Percentiles rank a stretch among this genome's conserved stretches.
Conservation (phyloP, 2,113 vertebrate species). For the Cephalophus harveyi region DNA sequence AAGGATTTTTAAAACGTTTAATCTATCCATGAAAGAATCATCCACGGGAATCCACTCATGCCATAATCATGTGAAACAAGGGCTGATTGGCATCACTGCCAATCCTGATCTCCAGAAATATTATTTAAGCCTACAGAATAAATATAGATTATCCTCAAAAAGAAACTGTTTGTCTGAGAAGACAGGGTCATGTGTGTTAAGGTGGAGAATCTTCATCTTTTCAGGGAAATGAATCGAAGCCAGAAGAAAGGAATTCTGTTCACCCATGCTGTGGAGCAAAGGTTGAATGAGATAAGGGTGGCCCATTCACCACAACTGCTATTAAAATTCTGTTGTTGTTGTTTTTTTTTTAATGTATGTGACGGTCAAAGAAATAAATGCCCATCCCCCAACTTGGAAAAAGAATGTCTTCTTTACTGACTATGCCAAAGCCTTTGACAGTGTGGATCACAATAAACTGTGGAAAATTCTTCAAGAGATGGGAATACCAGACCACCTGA, state of each 20-base stretch:
- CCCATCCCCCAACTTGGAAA: not conserved
- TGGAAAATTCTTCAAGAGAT: too few relatives aligned
- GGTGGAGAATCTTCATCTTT: not conserved
- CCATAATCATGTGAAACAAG: not conserved
- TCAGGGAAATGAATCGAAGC: not conserved
- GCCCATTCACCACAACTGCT: not conserved
- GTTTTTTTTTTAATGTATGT: not conserved
- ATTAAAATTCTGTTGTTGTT: not conserved
- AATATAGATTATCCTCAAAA: not conserved
- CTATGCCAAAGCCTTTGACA: too few relatives aligned
- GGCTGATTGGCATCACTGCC: not conserved
- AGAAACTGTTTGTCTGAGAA: not conserved
- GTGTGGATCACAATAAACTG: too few relatives aligned
- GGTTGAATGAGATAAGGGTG: not conserved
- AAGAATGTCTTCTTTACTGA: not conserved
- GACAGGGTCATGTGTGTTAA: not conserved
- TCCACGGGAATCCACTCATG: not conserved
- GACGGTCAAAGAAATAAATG: not conserved
- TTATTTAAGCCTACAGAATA: not conserved
- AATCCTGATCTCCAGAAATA: not conserved
- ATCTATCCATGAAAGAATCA: not conserved
- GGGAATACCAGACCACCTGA: too few relatives aligned
- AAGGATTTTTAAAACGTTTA: not conserved
- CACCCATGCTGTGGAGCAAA: not conserved
- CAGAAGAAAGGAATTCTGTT: not conserved